phyloP scores from a whole-genome alignment of 1,140 invertebrate genomes.

The Sinonovacula constricta region DNA sequence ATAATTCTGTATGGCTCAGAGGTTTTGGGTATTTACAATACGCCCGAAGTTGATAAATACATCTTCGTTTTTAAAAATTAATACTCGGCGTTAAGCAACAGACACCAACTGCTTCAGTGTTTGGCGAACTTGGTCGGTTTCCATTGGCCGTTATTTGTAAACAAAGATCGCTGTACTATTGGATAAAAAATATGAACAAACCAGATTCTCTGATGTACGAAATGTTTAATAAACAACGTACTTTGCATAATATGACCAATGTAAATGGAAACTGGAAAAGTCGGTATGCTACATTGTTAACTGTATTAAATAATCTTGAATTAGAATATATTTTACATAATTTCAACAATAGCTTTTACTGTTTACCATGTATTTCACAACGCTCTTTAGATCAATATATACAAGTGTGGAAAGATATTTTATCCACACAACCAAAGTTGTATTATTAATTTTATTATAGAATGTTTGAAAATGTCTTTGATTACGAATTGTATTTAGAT shows the following conservation, averaged over 20 bases:
- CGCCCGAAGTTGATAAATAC: constrained; percentile 14
- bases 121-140: constrained; percentile 13
- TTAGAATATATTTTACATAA: background rate
- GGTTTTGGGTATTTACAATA: constrained; percentile 13
- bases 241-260: background rate
- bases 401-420: background rate
- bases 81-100: background rate
- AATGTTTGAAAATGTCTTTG: background rate
- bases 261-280: background rate
- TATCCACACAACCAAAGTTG: too few relatives aligned
- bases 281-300: background rate
- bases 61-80: constrained; percentile 13
- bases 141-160: constrained; percentile 6
- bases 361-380: background rate
- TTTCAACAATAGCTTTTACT: background rate
- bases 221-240: too few relatives aligned
- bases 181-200: background rate
- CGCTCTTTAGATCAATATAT: background rate
- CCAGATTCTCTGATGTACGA: background rate
- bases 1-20: constrained; percentile 22
- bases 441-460: background rate
- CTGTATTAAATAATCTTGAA: background rate
- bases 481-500: too few relatives aligned
- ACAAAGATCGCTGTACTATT: too few relatives aligned
- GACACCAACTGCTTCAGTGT: constrained; percentile 3